Evolutionary conservation across 2,888 invertebrate species (phyloP).

Genomic region (Oscheius myriophilus): DNA sequence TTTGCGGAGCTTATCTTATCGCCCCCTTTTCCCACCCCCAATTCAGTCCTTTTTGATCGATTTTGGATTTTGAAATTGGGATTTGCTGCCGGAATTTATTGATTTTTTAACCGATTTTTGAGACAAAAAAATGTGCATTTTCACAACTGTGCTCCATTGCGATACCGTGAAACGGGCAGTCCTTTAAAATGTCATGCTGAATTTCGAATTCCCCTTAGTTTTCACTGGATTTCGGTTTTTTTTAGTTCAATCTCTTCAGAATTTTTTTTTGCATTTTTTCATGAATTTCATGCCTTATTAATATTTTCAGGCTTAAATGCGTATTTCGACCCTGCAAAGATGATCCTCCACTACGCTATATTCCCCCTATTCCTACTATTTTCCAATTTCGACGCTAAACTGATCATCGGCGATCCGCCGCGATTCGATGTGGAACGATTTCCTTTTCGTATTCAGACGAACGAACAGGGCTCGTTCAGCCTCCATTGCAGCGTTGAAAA

Average conservation of each 20-base stretch:
- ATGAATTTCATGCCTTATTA: conserved; percentile 1
- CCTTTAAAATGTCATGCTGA: too few species aligned
- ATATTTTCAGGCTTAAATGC: neutral
- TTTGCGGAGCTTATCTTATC: conserved; percentile 31
- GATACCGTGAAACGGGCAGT: too few species aligned
- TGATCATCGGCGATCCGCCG: conserved; percentile 23
- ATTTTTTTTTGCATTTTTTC: conserved; percentile 2
- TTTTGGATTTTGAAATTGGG: neutral
- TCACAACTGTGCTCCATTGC: too few species aligned
- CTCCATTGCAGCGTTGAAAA: conserved; percentile 24
- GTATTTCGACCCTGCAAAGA: neutral
- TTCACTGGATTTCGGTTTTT: neutral
- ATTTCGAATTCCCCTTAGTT: too few species aligned
- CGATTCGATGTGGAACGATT: conserved; percentile 10
- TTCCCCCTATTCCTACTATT: conserved; percentile 5
- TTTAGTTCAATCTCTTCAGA: neutral
- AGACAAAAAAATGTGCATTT: too few species aligned
- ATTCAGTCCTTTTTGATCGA: conserved; percentile 10
- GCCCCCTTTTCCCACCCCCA: conserved; percentile 3
- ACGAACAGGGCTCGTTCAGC: conserved; percentile 6
- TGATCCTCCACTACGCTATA: neutral
- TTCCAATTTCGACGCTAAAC: conserved; percentile 4
- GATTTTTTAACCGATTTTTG: too few species aligned
- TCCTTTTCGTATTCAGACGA: conserved; percentile 5
- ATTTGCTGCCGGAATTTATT: neutral